Percentiles rank a stretch among this genome's conserved stretches.
Evolutionary conservation across 2,888 invertebrate genomes (phyloP).

Genomic region (Smittia aterrima): DNA sequence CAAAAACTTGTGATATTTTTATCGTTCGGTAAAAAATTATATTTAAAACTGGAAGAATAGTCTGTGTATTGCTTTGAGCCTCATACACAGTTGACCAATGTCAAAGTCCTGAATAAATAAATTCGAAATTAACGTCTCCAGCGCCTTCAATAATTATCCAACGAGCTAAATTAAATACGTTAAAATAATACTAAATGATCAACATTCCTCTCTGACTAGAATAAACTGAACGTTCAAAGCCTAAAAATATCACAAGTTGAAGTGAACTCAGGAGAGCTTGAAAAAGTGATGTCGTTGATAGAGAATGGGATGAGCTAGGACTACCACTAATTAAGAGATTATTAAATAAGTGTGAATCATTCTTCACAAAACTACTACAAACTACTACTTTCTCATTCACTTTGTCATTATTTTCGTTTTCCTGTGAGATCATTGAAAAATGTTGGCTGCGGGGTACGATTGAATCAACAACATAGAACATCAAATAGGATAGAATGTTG

Average conservation of each 20-base stretch:
- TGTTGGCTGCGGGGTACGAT: background rate
- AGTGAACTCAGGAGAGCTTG: background rate
- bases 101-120: constrained; percentile 9
- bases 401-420: constrained; percentile 17
- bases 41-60: background rate
- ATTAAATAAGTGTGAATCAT: background rate
- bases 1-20: background rate
- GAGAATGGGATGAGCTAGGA: background rate
- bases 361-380: background rate
- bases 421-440: constrained; percentile 27
- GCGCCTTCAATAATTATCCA: background rate
- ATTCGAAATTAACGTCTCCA: background rate
- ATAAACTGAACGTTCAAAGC: constrained; percentile 5
- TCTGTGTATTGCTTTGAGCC: background rate
- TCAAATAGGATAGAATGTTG: constrained; percentile 8
- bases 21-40: background rate
- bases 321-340: constrained; percentile 2
- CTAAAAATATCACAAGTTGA: constrained; percentile 39
- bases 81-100: background rate
- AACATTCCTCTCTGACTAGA: constrained; percentile 24
- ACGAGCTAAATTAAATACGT: background rate
- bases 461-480: constrained; percentile 23
- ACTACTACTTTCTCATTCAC: background rate
- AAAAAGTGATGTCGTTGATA: background rate
- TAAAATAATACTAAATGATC: constrained; percentile 11